Base-by-base conservation (phyloP, 2,888 invertebrate genomes). In the Cetonia aurata region DNA sequence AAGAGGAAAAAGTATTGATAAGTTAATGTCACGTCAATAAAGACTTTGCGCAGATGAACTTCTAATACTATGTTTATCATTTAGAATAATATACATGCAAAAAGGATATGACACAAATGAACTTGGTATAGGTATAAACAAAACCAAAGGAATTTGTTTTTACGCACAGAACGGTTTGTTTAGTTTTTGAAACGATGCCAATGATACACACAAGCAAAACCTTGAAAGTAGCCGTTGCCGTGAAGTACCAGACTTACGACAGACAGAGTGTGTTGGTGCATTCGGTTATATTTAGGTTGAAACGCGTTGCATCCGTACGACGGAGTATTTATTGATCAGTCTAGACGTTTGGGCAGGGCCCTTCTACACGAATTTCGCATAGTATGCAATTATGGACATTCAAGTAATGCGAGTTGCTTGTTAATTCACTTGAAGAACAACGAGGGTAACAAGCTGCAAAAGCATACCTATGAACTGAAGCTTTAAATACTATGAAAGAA, bases 291-390 rank as follows among this genome's bases (percentile, higher is more conserved):
- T 60, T 60, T 60, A 60, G 60, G 46, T 25, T 60, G 60, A 48
- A 60, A 60, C 31, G 48, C 60, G 60, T 60, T 60, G 60, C 48
- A 60, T 60, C 33, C 31, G 31, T 37, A 37, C 37, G 31, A 8
- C 17, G 25, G 31, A 25, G 31, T 60, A 60, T 60, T 60, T 60
- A 60, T 60, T 60, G 60, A 60, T 60, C 60, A 44, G 60, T 60
- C 60, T 60, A 60, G 60, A 46, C 60, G n/a, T 59, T 60, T 60
- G 60, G 60, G 60, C 46, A 60, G 60, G 60, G 60, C 48, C 25
- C 31, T 31, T 60, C 48, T n/a, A 60, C 46, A 48, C 48, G 15
- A 37, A 60, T 60, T 46, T 31, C 60, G 60, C 25, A 41, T 46
- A 46, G 2, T n/a, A 48, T 46, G 31, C n/a, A 46, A 31, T 46